These are phyloP conservation scores for Oncorhynchus tshawytscha DNA, from an alignment of 2,113 vertebrate genomes.

Conservation along the genomic window DNA sequence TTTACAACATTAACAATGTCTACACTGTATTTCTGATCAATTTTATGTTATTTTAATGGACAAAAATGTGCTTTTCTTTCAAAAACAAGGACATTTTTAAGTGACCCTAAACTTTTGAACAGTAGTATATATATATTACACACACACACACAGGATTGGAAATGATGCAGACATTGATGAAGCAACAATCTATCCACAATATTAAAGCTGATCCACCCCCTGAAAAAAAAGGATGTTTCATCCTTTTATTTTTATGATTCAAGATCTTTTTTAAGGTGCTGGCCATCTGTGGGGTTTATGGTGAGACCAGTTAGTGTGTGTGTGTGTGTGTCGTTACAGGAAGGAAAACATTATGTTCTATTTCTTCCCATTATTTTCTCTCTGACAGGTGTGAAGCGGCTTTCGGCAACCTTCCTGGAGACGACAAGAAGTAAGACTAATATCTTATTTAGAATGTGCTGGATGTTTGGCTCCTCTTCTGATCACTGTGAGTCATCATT, in stretches of 20 bases:
- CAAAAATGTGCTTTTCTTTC: too few relatives aligned
- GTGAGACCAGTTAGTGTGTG: slow-evolving; percentile 44
- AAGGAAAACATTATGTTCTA: background rate
- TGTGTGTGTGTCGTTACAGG: background rate
- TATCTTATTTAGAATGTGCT: slow-evolving; percentile 71
- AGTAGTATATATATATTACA: too few relatives aligned
- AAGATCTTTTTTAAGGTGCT: slow-evolving; percentile 75
- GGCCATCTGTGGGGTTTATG: slow-evolving; percentile 71
- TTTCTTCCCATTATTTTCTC: background rate
- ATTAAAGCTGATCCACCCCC: too few relatives aligned
- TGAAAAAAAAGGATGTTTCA: slow-evolving; percentile 3
- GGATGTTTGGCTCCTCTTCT: slow-evolving; percentile 67
- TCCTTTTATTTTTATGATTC: slow-evolving; percentile 77
- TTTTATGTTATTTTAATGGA: too few relatives aligned
- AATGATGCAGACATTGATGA: too few relatives aligned
- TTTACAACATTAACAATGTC: too few relatives aligned
- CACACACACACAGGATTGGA: too few relatives aligned
- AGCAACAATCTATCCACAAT: too few relatives aligned
- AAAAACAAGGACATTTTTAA: too few relatives aligned
- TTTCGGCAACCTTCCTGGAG: slow-evolving; percentile 67
- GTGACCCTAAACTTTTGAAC: too few relatives aligned
- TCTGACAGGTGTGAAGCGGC: slow-evolving; percentile 62
- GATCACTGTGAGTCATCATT: slow-evolving; percentile 56
- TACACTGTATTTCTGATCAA: too few relatives aligned
- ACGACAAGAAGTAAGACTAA: slow-evolving; percentile 68